Evolutionary conservation across 2,888 invertebrate genomes (phyloP), one percentile per base, ranked within the genome.

Genomic region (Drosophila pegasa): DNA sequence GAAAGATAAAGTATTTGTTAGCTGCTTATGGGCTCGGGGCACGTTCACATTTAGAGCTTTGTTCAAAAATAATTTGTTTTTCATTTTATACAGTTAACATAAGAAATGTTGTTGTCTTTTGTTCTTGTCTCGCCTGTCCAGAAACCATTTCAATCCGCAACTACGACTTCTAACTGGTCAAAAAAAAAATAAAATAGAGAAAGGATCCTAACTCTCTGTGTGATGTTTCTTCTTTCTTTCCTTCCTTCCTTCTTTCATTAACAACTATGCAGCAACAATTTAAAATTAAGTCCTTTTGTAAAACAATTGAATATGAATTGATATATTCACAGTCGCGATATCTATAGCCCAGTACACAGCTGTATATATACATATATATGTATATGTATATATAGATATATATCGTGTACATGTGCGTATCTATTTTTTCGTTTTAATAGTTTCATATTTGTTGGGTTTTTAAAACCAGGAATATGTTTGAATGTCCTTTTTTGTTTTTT

Each of bases 401-500:
- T 37, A 65, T 18, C 27, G 31, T 67, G 47, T 41, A 43, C 55
- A 40, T 41, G 25, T 59, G 45, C 37, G 33, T 58, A 35, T 61
- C 16, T 68, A 40, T 61, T 38, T 54, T 43, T 31, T 50, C 37
- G 18, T 57, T 67, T 33, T 27, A 47, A 45, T 62, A 63, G 38
- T 78, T 45, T 62, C 37, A 29, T 59, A 3, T 63, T 29, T 59
- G 33, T 65, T 45, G 70, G 66, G 75, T 71, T 75, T 80, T 73
- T 52, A 62, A 72, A 86, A 82, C 88, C 86, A 88, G 72, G 83
- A 70, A 82, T 82, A 79, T 86, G 72, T 74, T 70, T 62, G 54
- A 75, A 71, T 71, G 83, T 87, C 64, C 74, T 63, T 70, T 64
- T 48, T 54, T 54, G 51, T 51, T 54, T 55, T 51, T 59, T 43